Evolutionary conservation across 2,113 vertebrate genomes (phyloP).

Genomic region (Pampusana beccarii): DNA sequence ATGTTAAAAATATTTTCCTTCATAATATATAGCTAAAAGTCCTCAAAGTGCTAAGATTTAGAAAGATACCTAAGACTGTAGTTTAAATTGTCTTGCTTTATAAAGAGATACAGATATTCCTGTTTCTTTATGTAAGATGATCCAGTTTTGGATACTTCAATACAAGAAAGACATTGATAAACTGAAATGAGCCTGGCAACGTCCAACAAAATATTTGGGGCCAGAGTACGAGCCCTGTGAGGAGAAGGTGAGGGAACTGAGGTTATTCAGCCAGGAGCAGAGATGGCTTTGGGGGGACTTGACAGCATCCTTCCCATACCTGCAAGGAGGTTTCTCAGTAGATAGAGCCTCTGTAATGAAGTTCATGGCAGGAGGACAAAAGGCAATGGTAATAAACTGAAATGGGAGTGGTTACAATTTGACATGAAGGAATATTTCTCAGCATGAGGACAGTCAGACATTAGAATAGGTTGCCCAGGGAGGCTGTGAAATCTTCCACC

Average conservation of each 20-base stretch:
- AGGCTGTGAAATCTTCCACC: not conserved
- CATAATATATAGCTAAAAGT: not conserved
- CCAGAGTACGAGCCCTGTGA: not conserved
- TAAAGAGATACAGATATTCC: accelerated
- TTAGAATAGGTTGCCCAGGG: not conserved
- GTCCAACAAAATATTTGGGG: not conserved
- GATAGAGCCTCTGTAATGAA: not conserved
- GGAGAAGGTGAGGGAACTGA: not conserved
- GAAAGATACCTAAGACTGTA: not conserved
- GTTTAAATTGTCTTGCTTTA: not conserved
- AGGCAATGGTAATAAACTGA: not conserved
- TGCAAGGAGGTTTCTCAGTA: not conserved
- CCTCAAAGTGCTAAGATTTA: not conserved
- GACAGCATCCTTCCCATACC: not conserved
- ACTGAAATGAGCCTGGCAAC: not conserved
- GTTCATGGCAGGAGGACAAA: not conserved
- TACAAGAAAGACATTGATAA: not conserved
- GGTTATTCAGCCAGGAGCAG: too few relatives aligned
- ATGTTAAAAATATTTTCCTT: not conserved
- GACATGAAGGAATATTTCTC: not conserved
- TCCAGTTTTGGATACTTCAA: not conserved
- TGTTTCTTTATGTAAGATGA: not conserved
- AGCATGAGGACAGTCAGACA: not conserved
- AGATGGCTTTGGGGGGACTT: not conserved
- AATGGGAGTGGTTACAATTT: not conserved